A percentile compares a stretch with the other conserved stretches of the same genome.
Evolutionary conservation across 2,113 vertebrate species (phyloP).

Genomic region (Promerops cafer): DNA sequence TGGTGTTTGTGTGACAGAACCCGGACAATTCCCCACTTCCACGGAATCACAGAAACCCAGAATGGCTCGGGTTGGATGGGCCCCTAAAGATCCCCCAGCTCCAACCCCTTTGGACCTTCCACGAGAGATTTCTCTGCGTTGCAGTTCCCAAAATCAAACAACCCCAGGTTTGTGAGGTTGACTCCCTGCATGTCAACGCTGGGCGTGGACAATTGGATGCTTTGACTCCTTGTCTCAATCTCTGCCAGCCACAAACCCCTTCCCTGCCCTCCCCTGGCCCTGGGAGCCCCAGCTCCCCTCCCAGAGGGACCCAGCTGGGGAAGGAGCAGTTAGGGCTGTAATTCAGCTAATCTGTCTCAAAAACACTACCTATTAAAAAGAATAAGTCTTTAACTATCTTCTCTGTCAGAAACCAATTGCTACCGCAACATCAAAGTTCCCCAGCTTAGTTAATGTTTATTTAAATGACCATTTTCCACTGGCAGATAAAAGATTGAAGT

Average conservation of each 20-base stretch:
- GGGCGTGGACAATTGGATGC: fast-evolving
- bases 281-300: background rate
- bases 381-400: background rate
- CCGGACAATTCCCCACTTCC: fast-evolving
- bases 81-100: background rate
- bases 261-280: background rate
- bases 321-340: background rate
- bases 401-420: constrained; percentile 4
- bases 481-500: constrained; percentile 11
- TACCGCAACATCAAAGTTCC: background rate
- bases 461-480: constrained; percentile 29
- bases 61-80: fast-evolving
- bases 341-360: background rate
- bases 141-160: fast-evolving
- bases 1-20: fast-evolving
- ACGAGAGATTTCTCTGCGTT: fast-evolving
- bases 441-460: constrained; percentile 6
- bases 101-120: background rate
- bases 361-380: background rate
- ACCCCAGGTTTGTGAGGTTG: background rate
- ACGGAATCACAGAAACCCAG: background rate
- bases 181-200: fast-evolving
- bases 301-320: background rate
- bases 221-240: fast-evolving
- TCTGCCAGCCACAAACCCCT: background rate